Base-by-base conservation (phyloP, 2,797 vertebrate species). In the Mionectes olivaceus region DNA sequence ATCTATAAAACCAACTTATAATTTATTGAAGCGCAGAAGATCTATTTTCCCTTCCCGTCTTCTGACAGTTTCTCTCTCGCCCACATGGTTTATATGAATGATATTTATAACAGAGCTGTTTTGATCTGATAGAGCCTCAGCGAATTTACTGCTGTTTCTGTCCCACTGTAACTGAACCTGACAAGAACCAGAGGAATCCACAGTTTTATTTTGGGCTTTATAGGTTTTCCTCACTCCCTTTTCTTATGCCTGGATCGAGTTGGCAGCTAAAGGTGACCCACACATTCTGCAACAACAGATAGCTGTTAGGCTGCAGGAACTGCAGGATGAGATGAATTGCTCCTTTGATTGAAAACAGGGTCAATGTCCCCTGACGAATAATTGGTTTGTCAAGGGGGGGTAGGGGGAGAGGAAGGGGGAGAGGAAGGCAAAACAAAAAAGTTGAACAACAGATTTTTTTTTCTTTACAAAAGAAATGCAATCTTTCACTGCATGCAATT, bases 81-180 rank as follows among this genome's bases (percentile, higher is more conserved):
- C 70, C 74, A 90, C 94, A 91, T 94, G 87, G 82, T 91, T 96
- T 96, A 59, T 76, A 91, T 67, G 89, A 96, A 88, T 73, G 55
- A 93, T 95, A 93, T 94, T 94, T 96, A 84, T 74, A 96, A 95
- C 59, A 11, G 73, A 53, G 43, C 37, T 91, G 90, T 86, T 97
- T 95, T 97, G 93, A 94, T 94, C 91, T 94, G 94, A 94, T 94
- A 84, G 86, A 94, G 52, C 77, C 49, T 86, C 85, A 43, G 87
- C 76, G 83, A 94, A 96, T 96, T 96, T 96, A 97, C 85, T 79
- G 93, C 94, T 70, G 41, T 88, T 93, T 86, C 91, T 95, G 50
- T 57, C 90, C 76, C 84, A 63, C 59, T 86, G 70, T 73, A 88
- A 93, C 56, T 93, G 87, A 95, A 96, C 78, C 93, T 96, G 95